Percentiles rank a stretch among this genome's conserved stretches.
Evolutionary conservation across 2,888 invertebrate genomes (phyloP).

Genomic region (Bombylius major): DNA sequence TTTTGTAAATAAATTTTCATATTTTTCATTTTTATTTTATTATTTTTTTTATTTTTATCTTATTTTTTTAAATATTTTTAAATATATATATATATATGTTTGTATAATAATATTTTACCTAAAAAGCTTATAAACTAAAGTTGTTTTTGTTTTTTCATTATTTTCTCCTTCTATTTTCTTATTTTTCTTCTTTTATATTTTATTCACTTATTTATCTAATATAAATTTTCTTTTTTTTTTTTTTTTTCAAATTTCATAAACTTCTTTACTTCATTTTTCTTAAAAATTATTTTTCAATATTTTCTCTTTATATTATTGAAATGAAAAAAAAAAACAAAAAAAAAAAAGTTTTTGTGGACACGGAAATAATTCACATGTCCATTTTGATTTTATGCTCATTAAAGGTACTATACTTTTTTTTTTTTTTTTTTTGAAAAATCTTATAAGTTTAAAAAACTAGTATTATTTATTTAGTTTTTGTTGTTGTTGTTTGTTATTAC

Average conservation of each 20-base stretch:
- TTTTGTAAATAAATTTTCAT: neutral
- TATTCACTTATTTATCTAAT: neutral
- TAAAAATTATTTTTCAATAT: neutral
- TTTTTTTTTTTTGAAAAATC: neutral
- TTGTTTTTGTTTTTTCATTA: neutral
- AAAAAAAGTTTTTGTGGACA: neutral
- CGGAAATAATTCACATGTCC: constrained; percentile 8
- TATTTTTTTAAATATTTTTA: neutral
- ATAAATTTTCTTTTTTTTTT: neutral
- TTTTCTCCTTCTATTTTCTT: neutral
- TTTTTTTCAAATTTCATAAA: neutral
- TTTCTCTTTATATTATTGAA: neutral
- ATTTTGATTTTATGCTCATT: constrained; percentile 14
- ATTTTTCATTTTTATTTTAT: neutral
- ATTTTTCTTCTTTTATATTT: neutral
- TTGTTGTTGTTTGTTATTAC: neutral
- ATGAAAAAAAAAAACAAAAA: constrained; percentile 7
- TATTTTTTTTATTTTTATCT: neutral
- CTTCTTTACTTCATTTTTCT: neutral
- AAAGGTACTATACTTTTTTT: constrained; percentile 10
- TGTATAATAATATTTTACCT: constrained; percentile 6
- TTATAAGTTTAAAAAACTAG: neutral
- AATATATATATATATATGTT: no score
- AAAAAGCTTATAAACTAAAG: constrained; percentile 11
- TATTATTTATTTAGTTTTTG: neutral